These are phyloP conservation scores for Holocentrus rufus DNA, from an alignment of 2,797 vertebrate genomes.

Conservation along the genomic window DNA sequence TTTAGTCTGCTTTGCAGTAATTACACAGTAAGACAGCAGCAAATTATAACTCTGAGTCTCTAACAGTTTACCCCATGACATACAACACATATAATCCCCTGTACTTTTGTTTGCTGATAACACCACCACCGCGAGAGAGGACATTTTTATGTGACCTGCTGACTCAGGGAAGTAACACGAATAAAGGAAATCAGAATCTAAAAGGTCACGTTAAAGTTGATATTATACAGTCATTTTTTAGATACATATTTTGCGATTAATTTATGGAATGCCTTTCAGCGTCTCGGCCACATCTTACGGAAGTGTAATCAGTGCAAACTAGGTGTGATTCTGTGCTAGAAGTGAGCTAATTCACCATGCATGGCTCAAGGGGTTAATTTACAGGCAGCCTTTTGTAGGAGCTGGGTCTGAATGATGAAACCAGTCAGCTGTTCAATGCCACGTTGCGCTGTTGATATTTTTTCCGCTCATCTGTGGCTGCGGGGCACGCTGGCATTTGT, in stretches of 20 bases:
- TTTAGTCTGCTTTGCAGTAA: too few species aligned
- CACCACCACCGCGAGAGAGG: conserved; percentile 15
- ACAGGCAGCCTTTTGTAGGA: conserved; percentile 38
- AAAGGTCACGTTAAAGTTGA: conserved; percentile 23
- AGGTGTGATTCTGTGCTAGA: background rate
- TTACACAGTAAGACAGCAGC: background rate
- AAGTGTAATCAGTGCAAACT: background rate
- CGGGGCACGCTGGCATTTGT: conserved; percentile 25
- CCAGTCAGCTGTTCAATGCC: conserved; percentile 77
- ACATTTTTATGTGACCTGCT: conserved; percentile 32
- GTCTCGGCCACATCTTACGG: background rate
- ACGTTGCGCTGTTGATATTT: conserved; percentile 78
- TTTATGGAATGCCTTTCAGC: background rate
- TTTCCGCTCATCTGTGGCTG: conserved; percentile 15
- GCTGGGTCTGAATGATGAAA: conserved; percentile 62
- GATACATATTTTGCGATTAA: background rate
- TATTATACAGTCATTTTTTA: background rate
- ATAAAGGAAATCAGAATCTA: conserved; percentile 7
- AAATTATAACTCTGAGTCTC: background rate
- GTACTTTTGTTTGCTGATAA: conserved; percentile 57
- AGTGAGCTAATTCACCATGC: background rate
- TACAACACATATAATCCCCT: conserved; percentile 16
- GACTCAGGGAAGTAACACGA: too few species aligned
- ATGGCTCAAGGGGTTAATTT: conserved; percentile 38
- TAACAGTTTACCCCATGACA: conserved; percentile 39